Evolutionary conservation across 2,113 vertebrate species (phyloP).

Genomic region (Actenoides hombroni): DNA sequence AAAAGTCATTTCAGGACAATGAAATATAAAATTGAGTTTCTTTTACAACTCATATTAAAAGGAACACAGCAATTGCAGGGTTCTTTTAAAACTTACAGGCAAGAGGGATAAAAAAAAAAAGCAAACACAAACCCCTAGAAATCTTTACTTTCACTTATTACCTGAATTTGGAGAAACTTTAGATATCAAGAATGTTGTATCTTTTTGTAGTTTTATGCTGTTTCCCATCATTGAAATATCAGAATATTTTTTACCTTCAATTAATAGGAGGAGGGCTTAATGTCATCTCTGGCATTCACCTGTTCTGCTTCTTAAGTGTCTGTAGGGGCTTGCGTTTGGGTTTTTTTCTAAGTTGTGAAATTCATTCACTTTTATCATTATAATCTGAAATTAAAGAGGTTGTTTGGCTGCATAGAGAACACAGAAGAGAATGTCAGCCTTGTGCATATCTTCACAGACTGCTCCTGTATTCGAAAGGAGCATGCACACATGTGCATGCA

Average conservation of each 20-base stretch:
- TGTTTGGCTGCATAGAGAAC: not conserved
- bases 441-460: not conserved
- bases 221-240: not conserved
- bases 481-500: fast-evolving
- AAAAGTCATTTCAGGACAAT: not conserved
- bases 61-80: not conserved
- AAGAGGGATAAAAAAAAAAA: not conserved
- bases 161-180: not conserved
- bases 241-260: not conserved
- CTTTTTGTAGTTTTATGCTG: not conserved
- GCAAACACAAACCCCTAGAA: not conserved
- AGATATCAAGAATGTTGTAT: no score
- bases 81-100: not conserved
- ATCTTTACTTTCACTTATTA: not conserved
- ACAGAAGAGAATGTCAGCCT: not conserved
- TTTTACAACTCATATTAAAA: not conserved
- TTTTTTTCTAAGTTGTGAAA: not conserved
- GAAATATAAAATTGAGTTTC: not conserved
- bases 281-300: not conserved
- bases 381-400: not conserved
- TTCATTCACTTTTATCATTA: not conserved
- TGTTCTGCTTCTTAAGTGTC: not conserved
- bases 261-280: not conserved
- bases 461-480: not conserved
- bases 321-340: not conserved